These are phyloP conservation scores for Itoplectis maculator DNA, from an alignment of 2,888 invertebrate species.

Conservation along the genomic window DNA sequence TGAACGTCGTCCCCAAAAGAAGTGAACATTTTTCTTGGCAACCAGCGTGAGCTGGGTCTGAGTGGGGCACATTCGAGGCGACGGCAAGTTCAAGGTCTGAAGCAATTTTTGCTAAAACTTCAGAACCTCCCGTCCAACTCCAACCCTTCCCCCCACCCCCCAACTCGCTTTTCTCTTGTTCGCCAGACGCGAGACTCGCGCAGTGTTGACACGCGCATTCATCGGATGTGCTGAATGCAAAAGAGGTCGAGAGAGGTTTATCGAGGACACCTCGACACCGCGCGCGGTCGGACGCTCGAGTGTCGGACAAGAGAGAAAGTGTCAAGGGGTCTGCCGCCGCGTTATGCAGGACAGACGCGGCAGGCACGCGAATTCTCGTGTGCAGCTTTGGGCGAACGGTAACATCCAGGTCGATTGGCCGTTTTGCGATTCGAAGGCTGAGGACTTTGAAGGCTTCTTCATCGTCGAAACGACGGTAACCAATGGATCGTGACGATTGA, in stretches of 20 bases:
- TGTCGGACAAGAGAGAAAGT: conserved; percentile 15
- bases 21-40: too few species aligned
- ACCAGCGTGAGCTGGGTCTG: conserved; percentile 19
- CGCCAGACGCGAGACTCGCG: too few species aligned
- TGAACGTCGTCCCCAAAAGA: too few species aligned
- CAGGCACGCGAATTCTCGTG: background rate
- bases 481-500: too few species aligned
- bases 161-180: too few species aligned
- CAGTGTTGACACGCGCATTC: background rate
- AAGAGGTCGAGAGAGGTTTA: conserved; percentile 26
- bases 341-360: background rate
- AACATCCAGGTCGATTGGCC: background rate
- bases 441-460: too few species aligned
- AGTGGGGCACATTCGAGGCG: background rate
- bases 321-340: background rate
- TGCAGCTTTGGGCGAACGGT: background rate
- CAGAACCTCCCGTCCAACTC: too few species aligned
- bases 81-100: conserved; percentile 55
- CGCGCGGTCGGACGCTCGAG: background rate
- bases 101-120: conserved; percentile 53
- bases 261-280: conserved; percentile 24
- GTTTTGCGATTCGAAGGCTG: background rate
- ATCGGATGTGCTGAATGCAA: background rate
- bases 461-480: too few species aligned
- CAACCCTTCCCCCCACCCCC: too few species aligned